Percentiles rank a stretch among this genome's conserved stretches.
Evolutionary conservation across 2,888 invertebrate genomes (phyloP).

Genomic region (Catocala fraxini): DNA sequence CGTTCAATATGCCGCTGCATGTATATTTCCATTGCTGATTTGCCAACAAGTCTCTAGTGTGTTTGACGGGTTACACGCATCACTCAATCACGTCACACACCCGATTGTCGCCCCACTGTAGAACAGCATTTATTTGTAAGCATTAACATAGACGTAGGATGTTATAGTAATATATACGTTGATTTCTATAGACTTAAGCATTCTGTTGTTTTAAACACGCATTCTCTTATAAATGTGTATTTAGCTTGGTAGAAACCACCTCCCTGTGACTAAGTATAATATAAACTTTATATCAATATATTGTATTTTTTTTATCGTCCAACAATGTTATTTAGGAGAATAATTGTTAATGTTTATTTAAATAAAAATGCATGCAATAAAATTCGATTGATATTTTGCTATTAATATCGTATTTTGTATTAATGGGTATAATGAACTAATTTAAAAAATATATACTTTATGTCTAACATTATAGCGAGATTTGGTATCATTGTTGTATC

Average conservation of each 20-base stretch:
- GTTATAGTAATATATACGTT: conserved; percentile 87
- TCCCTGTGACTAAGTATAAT: conserved; percentile 47
- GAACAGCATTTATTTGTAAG: conserved; percentile 85
- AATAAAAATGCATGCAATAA: conserved; percentile 81
- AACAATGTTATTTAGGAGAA: conserved; percentile 73
- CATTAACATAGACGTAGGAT: conserved; percentile 81
- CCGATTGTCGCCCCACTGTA: conserved; percentile 63
- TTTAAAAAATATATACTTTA: conserved; percentile 59
- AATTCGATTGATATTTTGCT: conserved; percentile 82
- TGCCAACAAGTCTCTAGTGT: conserved; percentile 1
- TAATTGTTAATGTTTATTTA: conserved; percentile 78
- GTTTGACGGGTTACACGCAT: conserved; percentile 11
- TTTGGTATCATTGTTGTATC: conserved; percentile 75
- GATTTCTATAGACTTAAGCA: conserved; percentile 83
- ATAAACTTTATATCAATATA: conserved; percentile 51
- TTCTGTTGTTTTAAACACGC: conserved; percentile 75
- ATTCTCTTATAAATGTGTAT: conserved; percentile 64
- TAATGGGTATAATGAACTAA: conserved; percentile 60
- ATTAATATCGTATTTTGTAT: conserved; percentile 67
- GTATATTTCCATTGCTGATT: background rate
- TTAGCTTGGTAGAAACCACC: conserved; percentile 43
- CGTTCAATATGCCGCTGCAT: too few relatives aligned
- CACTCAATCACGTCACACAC: conserved; percentile 11
- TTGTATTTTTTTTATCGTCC: conserved; percentile 64
- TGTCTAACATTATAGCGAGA: conserved; percentile 73